These are phyloP conservation scores for Acanthurus lineatus DNA, from an alignment of 2,797 vertebrate species.

Conservation along the genomic window DNA sequence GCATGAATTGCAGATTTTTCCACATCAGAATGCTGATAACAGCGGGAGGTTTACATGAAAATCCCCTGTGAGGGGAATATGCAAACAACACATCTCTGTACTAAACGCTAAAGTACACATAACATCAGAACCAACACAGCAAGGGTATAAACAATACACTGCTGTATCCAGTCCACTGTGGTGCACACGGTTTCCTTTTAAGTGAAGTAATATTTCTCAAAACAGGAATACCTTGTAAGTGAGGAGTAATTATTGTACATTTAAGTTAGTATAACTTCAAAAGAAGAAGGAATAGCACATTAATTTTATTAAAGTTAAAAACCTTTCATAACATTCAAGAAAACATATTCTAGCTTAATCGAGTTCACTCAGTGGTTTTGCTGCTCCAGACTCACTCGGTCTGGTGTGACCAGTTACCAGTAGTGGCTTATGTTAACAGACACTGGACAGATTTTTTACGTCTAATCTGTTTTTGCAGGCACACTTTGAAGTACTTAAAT, in stretches of 20 bases:
- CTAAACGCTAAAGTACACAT: slow-evolving; percentile 2
- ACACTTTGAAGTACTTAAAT: too few relatives aligned
- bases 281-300: neutral
- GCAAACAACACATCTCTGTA: slow-evolving; percentile 25
- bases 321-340: neutral
- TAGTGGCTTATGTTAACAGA: too few relatives aligned
- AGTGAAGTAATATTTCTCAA: neutral
- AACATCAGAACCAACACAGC: slow-evolving; percentile 2
- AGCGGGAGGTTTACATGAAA: slow-evolving; percentile 41
- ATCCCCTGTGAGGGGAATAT: slow-evolving; percentile 33
- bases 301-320: neutral
- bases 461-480: too few relatives aligned
- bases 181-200: neutral
- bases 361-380: neutral
- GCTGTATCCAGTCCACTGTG: neutral
- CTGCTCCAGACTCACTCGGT: neutral
- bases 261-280: neutral
- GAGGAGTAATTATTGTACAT: neutral
- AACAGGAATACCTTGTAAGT: neutral
- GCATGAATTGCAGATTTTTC: slow-evolving; percentile 36
- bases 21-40: slow-evolving; percentile 16
- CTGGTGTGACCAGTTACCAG: neutral
- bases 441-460: too few relatives aligned
- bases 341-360: neutral
- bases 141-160: neutral